These are phyloP conservation scores for Myotis pilosus DNA, from an alignment of 2,797 vertebrate genomes.

Conservation along the genomic window DNA sequence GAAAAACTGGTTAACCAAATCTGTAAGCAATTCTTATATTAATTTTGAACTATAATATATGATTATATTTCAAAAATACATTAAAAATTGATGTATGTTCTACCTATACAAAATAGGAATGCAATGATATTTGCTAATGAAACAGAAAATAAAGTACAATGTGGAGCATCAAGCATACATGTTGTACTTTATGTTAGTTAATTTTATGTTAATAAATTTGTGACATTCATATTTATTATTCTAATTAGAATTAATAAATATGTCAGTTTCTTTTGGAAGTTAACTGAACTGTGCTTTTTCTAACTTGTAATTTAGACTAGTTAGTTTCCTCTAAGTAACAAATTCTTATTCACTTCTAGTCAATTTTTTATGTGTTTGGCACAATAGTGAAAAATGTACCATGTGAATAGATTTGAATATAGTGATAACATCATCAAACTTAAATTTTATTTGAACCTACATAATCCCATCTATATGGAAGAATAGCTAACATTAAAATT, in stretches of 20 bases:
- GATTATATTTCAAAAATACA: background rate
- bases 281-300: background rate
- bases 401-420: background rate
- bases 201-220: conserved; percentile 68
- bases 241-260: conserved; percentile 66
- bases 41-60: background rate
- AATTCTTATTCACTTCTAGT: background rate
- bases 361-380: conserved; percentile 50
- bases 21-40: background rate
- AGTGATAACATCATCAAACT: background rate
- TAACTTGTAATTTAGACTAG: conserved; percentile 43
- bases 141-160: background rate
- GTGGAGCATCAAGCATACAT: background rate
- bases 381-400: background rate
- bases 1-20: background rate
- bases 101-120: background rate
- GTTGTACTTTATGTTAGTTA: conserved; percentile 42
- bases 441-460: background rate
- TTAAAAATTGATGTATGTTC: background rate
- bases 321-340: background rate
- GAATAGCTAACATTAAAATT: background rate
- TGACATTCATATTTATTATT: conserved; percentile 62
- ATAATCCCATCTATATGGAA: background rate
- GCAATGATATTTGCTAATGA: background rate
- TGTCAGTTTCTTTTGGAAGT: conserved; percentile 51